These are phyloP conservation scores for Nephrocerus scutellatus DNA, from an alignment of 2,888 invertebrate species.

Conservation along the genomic window DNA sequence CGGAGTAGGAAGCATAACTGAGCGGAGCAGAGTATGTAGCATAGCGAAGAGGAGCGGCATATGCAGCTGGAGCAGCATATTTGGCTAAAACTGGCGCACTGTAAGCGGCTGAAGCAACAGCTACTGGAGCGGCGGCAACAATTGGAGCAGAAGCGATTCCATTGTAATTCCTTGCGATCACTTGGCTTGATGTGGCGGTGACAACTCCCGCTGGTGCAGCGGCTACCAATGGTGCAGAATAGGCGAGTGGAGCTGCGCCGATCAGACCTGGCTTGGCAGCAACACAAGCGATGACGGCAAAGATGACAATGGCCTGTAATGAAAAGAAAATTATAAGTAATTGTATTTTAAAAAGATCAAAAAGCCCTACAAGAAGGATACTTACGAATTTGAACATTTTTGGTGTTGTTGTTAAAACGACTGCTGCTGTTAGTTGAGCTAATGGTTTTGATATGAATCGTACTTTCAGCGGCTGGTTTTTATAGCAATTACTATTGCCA, in stretches of 20 bases:
- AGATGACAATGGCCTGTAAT: constrained; percentile 17
- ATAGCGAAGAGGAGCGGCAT: constrained; percentile 4
- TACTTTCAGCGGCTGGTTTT: no score
- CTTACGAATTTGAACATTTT: no score
- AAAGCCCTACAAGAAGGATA: no score
- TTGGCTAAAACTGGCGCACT: no score
- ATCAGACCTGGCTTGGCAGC: constrained; percentile 20
- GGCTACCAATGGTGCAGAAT: constrained; percentile 1
- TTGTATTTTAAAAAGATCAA: no score
- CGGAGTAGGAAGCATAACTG: constrained; percentile 10
- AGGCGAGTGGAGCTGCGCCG: no score
- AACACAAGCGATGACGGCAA: constrained; percentile 20
- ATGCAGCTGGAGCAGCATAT: constrained; percentile 4
- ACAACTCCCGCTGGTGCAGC: no score
- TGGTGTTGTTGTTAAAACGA: no score
- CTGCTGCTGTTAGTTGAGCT: no score
- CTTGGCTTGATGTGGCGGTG: constrained; percentile 2
- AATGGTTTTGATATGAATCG: no score
- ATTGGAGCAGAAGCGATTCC: constrained; percentile 4
- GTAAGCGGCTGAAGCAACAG: background rate
- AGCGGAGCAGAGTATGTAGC: constrained; percentile 15
- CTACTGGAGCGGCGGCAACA: constrained; percentile 10
- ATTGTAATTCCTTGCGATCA: constrained; percentile 3
- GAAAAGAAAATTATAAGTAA: background rate
- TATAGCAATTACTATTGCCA: no score